Base-by-base conservation (phyloP, 2,888 invertebrate species). In the Nomada hirtipes region DNA sequence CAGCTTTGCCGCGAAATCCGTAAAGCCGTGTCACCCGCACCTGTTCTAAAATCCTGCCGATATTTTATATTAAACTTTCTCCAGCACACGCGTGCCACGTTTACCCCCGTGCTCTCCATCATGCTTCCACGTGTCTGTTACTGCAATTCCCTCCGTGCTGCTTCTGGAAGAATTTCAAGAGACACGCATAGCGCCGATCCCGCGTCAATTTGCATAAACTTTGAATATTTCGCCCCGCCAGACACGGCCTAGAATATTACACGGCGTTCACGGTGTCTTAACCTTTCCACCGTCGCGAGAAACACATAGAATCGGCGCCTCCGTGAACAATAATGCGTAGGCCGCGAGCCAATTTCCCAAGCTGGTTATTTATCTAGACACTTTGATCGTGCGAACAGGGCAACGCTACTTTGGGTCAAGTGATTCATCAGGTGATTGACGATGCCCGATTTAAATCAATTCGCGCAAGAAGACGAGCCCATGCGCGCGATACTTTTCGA, bases 201-300 rank as follows among this genome's bases (percentile, higher is more conserved):
- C 87, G 81, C 79, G 86, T 86, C 84, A 87, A 89, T 89, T 87
- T 89, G 84, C 90, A 90, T 90, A 84, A 76, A 82, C 86, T 86
- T 85, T 86, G 88, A 88, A 89, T 89, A 79, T 64, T 23, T 80
- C 65, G 70, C 79, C 60, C 70, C 67, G 18, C 0, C 60, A 80
- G 64, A 65, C 60, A 50, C 52, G 52, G 72, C 76, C 60, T 55
- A 69, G 63, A 52, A 60, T 76, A 83, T 86, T 85, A 74, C 50
- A 53, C 26, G 64, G 69, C 63, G 81, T 85, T 81, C 80, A 73
- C 77, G 55, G 57, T 55, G 26, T 20, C 65, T 44, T 65, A 77
- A 73, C 83, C 72, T 75, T 80, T 85, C 70, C 76, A 52, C 53
- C 50, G 61, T 44, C 55, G 74, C 26, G 26, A 7, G 13, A 42